Evolutionary conservation across 2,113 vertebrate genomes (phyloP).

Genomic region (Hippocampus guttulatus): DNA sequence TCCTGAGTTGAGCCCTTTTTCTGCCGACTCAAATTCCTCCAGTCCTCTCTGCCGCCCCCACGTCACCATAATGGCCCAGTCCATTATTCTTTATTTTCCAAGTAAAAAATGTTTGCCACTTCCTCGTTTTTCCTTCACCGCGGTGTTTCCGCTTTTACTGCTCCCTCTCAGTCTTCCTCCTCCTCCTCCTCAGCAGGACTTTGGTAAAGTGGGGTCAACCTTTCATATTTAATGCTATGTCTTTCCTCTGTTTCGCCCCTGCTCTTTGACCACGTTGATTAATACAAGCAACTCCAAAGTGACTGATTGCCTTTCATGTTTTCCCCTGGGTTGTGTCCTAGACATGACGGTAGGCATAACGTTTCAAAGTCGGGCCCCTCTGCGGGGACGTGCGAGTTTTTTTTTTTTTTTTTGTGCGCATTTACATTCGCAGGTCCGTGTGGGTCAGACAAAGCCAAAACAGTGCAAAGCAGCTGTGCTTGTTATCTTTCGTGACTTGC

Average conservation of each 20-base stretch:
- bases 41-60: constrained; percentile 16
- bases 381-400: constrained; percentile 7
- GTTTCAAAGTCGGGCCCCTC: constrained; percentile 44
- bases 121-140: constrained; percentile 37
- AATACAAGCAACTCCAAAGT: constrained; percentile 47
- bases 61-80: constrained; percentile 1
- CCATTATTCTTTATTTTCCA: constrained; percentile 49
- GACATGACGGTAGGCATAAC: constrained; percentile 56
- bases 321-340: constrained; percentile 52
- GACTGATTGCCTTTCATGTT: constrained; percentile 59
- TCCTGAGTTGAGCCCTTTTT: constrained; percentile 48
- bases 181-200: constrained; percentile 37
- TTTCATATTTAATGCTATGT: constrained; percentile 48
- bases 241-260: constrained; percentile 44
- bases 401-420: constrained; percentile 9
- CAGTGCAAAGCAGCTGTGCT: constrained; percentile 41
- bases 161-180: constrained; percentile 24
- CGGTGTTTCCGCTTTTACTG: constrained; percentile 39
- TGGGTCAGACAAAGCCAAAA: constrained; percentile 39
- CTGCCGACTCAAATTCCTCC: constrained; percentile 55
- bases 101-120: constrained; percentile 46
- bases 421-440: constrained; percentile 36
- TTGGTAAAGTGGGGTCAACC: constrained; percentile 63
- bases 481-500: constrained; percentile 31
- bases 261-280: constrained; percentile 61